A percentile compares a stretch with the other conserved stretches of the same genome.
These are phyloP conservation scores for Caranx ignobilis DNA, from an alignment of 2,113 vertebrate species.

Conservation along the genomic window DNA sequence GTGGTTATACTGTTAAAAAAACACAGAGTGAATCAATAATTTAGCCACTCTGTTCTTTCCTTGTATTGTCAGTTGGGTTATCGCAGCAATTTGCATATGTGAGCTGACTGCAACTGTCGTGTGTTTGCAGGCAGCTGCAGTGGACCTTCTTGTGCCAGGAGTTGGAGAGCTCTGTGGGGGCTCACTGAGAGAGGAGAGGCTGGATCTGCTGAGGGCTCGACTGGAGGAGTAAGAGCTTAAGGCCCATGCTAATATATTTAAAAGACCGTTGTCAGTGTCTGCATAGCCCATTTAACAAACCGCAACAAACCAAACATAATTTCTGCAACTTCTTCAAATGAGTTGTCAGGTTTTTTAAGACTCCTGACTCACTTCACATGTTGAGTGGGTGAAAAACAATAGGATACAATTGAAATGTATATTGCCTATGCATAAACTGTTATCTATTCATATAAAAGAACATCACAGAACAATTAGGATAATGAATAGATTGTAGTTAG, in stretches of 20 bases:
- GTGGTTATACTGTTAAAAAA: conserved; percentile 9
- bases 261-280: not conserved
- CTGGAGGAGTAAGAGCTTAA: conserved; percentile 85
- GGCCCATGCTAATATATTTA: not conserved
- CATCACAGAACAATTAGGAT: not conserved
- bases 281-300: no score
- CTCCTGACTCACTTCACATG: not conserved
- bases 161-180: conserved; percentile 96
- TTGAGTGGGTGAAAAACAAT: not conserved
- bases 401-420: not conserved
- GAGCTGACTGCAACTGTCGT: conserved; percentile 37
- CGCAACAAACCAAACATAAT: not conserved
- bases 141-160: conserved; percentile 95
- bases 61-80: conserved; percentile 27
- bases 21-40: conserved; percentile 55
- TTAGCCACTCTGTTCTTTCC: conserved; percentile 32
- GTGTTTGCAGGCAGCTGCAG: conserved; percentile 90
- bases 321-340: not conserved
- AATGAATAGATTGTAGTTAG: not conserved
- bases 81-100: conserved; percentile 53
- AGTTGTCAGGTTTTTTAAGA: not conserved
- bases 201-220: conserved; percentile 85
- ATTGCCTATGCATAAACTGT: not conserved
- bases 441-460: not conserved
- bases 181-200: conserved; percentile 93